Conservation (phyloP, 2,888 invertebrate species). For the Parthenolecanium corni region DNA sequence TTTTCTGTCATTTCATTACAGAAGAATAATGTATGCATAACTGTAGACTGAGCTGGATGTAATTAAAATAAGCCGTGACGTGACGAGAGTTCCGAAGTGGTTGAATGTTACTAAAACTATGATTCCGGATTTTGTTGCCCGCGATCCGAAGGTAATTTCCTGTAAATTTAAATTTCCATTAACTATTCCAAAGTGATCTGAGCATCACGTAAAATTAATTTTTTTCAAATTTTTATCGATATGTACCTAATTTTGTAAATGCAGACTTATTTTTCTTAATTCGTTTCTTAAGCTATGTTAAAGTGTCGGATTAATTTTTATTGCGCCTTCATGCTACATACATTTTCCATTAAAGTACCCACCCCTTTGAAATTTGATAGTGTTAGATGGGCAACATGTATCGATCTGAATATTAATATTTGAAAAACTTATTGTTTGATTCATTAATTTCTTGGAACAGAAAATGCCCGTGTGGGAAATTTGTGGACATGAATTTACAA, state of each 20-base stretch:
- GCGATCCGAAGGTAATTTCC: slow-evolving; percentile 55
- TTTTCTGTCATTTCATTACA: no score
- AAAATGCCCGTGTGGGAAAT: slow-evolving; percentile 81
- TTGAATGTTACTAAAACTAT: slow-evolving; percentile 67
- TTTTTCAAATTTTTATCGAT: neutral
- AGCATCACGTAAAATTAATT: no score
- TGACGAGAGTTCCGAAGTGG: slow-evolving; percentile 62
- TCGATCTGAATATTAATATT: no score
- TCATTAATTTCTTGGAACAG: slow-evolving; percentile 1
- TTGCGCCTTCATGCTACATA: no score
- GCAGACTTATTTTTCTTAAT: neutral
- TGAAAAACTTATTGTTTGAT: no score
- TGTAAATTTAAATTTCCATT: neutral
- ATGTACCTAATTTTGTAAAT: neutral
- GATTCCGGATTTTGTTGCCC: slow-evolving; percentile 80
- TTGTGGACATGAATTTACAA: slow-evolving; percentile 54
- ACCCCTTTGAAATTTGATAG: no score
- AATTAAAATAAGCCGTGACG: slow-evolving; percentile 68
- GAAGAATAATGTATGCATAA: neutral
- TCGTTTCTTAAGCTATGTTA: no score
- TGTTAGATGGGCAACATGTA: no score
- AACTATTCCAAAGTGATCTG: no score
- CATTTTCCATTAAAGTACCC: no score
- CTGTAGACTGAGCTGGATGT: slow-evolving; percentile 50
- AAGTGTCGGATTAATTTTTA: no score